Evolutionary conservation across 2,113 vertebrate genomes (phyloP), one percentile per base, ranked within the genome.

Genomic region (Cinclus mexicanus): DNA sequence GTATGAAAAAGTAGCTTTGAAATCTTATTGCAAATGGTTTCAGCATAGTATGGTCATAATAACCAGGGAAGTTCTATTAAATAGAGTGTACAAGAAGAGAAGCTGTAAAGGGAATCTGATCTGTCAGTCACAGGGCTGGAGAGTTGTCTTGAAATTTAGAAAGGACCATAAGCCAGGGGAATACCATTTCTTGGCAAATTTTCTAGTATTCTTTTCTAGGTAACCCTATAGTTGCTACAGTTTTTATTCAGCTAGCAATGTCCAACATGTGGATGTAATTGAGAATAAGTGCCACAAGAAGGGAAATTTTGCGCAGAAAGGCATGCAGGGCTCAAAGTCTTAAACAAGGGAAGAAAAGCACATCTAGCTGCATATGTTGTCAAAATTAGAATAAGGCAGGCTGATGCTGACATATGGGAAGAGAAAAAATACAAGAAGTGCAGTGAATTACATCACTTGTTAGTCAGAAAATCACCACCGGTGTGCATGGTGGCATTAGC

Each of bases 341-440:
- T 37, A 90, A 70, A 50, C 35, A 25, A 57, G 24, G 24, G 24
- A 46, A n/a, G 67, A 74, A 56, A 47, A 61, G 18, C 71, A 14
- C 57, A 44, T 44, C n/a, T 77, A 86, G 44, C 57, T 72, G 75
- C 4, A 3, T 64, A 6, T 37, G 26, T 47, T 80, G 28, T 57
- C 41, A 24, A n/a, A 71, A 88, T 56, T 64, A 25, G 50, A 83
- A 53, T 31, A 60, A 83, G 55, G 22, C 75, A 56, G 65, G 52
- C n/a, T 84, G 22, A 28, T 70, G 35, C 49, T 83, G 49, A 28
- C 1, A 0, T 37, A 25, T 0, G 0, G 46, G 41, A 56, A 65
- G 67, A 72, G 46, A 42, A 63, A 52, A 68, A 71, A 56, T 28
- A 60, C 13, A 33, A 78, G 67, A 55, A 83, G 52, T n/a, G 12